Base-by-base conservation (phyloP, 2,888 invertebrate genomes). In the Bugulina stolonifera region DNA sequence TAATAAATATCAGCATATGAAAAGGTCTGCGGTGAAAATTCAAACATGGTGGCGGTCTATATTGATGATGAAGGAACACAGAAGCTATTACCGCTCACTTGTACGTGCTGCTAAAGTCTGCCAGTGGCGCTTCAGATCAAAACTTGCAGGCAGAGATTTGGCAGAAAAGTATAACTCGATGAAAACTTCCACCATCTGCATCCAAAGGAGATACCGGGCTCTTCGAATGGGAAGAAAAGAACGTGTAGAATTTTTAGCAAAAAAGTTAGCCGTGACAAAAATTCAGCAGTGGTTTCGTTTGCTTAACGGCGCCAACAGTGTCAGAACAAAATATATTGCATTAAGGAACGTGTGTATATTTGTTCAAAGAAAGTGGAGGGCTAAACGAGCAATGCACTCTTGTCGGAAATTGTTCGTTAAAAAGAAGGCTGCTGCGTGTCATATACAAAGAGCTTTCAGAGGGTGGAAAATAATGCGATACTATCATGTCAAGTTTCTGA, bases 41-140 rank as follows among this genome's bases (percentile, higher is more conserved):
- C 79, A 79, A 74, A 72, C 72, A 27, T 54, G 72, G 22, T 75
- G 74, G 71, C 75, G 77, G n/a, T 76, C 75, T 23, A 71, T 74
- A 22, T 23, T 73, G 10, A 27, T 34, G 27, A 75, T 73, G 5
- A 71, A 69, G 71, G 54, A 71, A 14, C 34, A 73, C 27, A 75
- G 73, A 72, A 57, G 23, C 14, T 27, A 57, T 23, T 57, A 57
- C 23, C 57, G 5, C 57, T 14, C 3, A 23, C n/a, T 57, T 5
- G n/a, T 10, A 5, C 14, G 5, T 10, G 10, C 57, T 18, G 57
- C 23, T 25, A 3, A 25, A 23, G 3, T 5, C 23, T 25, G n/a
- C n/a, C 57, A 57, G 57, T 5, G 27, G 23, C 57, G 10, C 3
- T 57, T 25, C 57, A 57, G 57, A 57, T 5, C 57, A 3, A 57